These are phyloP conservation scores for Brachionus plicatilis DNA, from an alignment of 1,140 invertebrate genomes.

Conservation along the genomic window DNA sequence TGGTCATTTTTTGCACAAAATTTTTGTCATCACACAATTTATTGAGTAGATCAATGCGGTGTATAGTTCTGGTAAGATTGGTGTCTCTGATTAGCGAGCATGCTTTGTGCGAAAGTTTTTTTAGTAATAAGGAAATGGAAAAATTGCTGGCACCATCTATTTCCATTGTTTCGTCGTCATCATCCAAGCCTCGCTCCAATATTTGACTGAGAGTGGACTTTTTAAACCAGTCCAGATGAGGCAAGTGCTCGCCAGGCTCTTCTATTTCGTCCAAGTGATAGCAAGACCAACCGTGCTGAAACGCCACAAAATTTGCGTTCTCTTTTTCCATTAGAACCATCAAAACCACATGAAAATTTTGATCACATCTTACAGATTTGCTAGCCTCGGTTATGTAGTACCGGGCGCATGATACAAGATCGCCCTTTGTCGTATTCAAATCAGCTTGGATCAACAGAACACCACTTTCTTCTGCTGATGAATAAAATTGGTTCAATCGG, in stretches of 20 bases:
- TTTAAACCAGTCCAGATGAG: neutral
- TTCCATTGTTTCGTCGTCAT: neutral
- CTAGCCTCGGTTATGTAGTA: conserved; percentile 41
- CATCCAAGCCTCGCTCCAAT: neutral
- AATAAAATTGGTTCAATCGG: conserved; percentile 39
- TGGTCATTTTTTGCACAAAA: neutral
- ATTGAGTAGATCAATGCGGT: neutral
- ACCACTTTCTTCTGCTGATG: neutral
- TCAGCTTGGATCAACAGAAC: conserved; percentile 50
- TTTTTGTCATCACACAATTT: neutral
- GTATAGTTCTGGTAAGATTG: conserved; percentile 10
- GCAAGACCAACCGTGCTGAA: conserved; percentile 43
- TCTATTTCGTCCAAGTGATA: conserved; percentile 39
- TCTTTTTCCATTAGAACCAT: conserved; percentile 48
- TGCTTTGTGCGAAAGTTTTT: neutral
- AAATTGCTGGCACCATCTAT: neutral
- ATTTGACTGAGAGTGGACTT: neutral
- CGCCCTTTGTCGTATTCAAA: conserved; percentile 46
- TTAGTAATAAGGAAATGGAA: neutral
- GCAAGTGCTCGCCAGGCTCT: neutral
- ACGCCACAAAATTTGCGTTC: conserved; percentile 47
- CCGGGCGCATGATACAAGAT: conserved; percentile 48
- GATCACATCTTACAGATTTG: conserved; percentile 35
- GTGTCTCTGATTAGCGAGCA: conserved; percentile 29
- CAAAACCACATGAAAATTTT: conserved; percentile 44